Conservation (phyloP, 2,797 vertebrate genomes). For the Myioborus miniatus region DNA sequence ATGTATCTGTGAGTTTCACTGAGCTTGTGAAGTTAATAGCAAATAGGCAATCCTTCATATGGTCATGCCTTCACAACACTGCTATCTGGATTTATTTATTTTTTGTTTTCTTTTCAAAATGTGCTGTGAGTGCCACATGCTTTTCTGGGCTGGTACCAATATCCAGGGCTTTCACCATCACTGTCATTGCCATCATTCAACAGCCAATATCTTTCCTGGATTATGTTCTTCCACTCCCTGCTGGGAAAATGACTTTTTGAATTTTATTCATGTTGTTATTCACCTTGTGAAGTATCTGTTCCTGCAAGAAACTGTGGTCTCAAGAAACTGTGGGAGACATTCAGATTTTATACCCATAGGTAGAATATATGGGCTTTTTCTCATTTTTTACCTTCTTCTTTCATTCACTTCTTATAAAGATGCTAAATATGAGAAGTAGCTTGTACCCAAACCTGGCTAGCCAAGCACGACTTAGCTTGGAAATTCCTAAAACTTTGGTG, state of each 20-base stretch:
- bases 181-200: background rate
- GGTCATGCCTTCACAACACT: background rate
- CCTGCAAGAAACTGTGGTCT: background rate
- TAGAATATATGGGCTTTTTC: background rate
- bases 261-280: background rate
- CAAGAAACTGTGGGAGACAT: background rate
- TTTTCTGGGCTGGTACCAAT: background rate
- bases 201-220: background rate
- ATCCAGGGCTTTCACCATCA: background rate
- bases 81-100: background rate
- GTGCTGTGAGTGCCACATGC: fast-evolving
- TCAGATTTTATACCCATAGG: background rate
- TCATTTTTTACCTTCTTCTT: background rate
- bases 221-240: background rate
- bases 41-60: background rate
- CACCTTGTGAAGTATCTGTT: background rate
- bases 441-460: background rate
- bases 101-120: background rate
- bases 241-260: background rate
- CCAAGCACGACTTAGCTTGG: background rate
- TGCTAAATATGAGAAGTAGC: background rate
- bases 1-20: background rate
- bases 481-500: background rate
- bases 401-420: background rate
- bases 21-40: background rate